These are phyloP conservation scores for Trinectes maculatus DNA, from an alignment of 2,113 vertebrate species.

Conservation along the genomic window DNA sequence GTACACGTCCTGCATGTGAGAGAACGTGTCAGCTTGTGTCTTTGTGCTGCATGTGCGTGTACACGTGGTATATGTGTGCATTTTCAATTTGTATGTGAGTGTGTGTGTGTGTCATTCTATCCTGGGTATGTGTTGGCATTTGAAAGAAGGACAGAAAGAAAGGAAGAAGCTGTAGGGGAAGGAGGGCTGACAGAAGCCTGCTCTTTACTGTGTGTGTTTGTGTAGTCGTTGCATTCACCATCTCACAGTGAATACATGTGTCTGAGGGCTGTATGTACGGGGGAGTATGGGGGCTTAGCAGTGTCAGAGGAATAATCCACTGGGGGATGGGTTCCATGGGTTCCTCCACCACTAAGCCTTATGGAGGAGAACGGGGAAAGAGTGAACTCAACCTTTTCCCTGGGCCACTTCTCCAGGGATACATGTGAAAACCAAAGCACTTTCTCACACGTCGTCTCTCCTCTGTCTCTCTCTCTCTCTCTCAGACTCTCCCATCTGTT, in stretches of 20 bases:
- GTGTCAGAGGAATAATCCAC: slow-evolving; percentile 74
- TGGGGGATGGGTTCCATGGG: slow-evolving; percentile 71
- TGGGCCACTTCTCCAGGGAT: slow-evolving; percentile 68
- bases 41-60: slow-evolving; percentile 23
- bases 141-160: slow-evolving; percentile 53
- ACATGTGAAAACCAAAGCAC: slow-evolving; percentile 64
- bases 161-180: slow-evolving; percentile 18
- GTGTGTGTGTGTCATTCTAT: slow-evolving; percentile 15
- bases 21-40: slow-evolving; percentile 24
- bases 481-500: slow-evolving; percentile 69
- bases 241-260: slow-evolving; percentile 70
- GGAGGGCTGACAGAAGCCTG: slow-evolving; percentile 17
- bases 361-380: slow-evolving; percentile 64
- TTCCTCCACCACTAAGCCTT: slow-evolving; percentile 68
- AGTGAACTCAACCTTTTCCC: slow-evolving; percentile 68
- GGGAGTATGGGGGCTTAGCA: slow-evolving; percentile 74
- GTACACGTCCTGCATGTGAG: slow-evolving; percentile 1
- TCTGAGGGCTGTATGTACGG: slow-evolving; percentile 62
- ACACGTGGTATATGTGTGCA: not conserved
- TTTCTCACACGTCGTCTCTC: slow-evolving; percentile 57
- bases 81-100: slow-evolving; percentile 6
- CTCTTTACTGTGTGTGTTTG: slow-evolving; percentile 24
- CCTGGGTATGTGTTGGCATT: slow-evolving; percentile 31
- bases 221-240: slow-evolving; percentile 46
- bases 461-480: slow-evolving; percentile 31